These are phyloP conservation scores for Melanaphis sacchari DNA, from an alignment of 1,140 invertebrate species.

Conservation along the genomic window DNA sequence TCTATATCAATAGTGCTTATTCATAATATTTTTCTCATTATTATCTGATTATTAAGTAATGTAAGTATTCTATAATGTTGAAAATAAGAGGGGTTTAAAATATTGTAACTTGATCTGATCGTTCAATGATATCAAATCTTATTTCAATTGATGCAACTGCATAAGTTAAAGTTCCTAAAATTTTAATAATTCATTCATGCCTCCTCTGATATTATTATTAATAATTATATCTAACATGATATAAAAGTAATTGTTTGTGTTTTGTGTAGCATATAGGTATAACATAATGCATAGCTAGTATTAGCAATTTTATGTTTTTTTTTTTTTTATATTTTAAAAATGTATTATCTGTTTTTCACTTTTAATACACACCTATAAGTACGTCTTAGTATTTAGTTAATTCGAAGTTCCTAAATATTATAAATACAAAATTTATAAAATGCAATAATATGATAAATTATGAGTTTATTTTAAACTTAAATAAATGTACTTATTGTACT, in stretches of 20 bases:
- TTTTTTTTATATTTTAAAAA: not conserved
- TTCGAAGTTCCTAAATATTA: not conserved
- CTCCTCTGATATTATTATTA: not conserved
- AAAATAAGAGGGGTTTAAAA: not conserved
- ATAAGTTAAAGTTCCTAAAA: not conserved
- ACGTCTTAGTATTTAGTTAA: not conserved
- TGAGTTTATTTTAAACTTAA: not conserved
- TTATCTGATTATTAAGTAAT: not conserved
- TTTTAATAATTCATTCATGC: not conserved
- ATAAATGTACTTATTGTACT: not conserved
- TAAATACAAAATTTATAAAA: not conserved
- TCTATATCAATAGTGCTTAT: not conserved
- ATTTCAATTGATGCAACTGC: not conserved
- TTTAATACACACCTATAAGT: not conserved
- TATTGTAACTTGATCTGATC: not conserved
- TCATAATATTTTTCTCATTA: not conserved
- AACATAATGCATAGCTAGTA: not conserved
- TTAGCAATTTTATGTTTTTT: not conserved
- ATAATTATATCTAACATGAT: not conserved
- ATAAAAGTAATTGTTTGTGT: not conserved
- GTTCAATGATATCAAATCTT: not conserved
- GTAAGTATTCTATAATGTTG: not conserved
- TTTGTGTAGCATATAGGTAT: not conserved
- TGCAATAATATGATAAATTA: not conserved
- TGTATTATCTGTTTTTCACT: not conserved